Base-by-base conservation (phyloP, 2,888 invertebrate genomes). In the Glyphotaelius pellucidus region DNA sequence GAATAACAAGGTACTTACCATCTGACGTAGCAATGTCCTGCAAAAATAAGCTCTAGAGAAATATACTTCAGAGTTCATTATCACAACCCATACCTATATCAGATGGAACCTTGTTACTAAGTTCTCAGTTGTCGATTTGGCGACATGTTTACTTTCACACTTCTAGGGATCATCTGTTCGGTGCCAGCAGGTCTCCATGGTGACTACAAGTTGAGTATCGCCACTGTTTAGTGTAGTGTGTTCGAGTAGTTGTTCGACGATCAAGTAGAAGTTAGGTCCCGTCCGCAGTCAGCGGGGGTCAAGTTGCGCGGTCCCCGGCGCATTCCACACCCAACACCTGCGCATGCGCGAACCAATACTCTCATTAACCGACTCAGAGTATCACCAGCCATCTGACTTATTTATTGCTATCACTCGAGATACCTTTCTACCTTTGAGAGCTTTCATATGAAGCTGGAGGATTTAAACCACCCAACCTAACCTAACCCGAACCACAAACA, bases 261-360 rank as follows among this genome's bases (percentile, higher is more conserved):
- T 32, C 79, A 38, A 67, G 25, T 67, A 9, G 25, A 38, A 67
- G 25, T 67, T n/a, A n/a, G 25, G 67, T 67, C 67, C 67, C n/a
- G 67, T 25, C 67, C 25, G 67, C 67, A 67, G 67, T 67, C 67
- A 67, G 25, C 25, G 67, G 89, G 42, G 81, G 89, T 89, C 89
- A 89, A n/a, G 89, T 42, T 79, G 35, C 52, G 79, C 32, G 32
- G 89, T 80, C 80, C 38, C 80, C 89, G 79, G 35, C 80, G 47
- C 91, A 91, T 91, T 91, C 91, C 91, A 32, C 35, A 80, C 42
- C 32, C 87, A n/a, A 80, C 91, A 91, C 91, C 91, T 91, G 91
- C 91, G 91, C 67, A 25, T 86, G 42, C 86, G 86, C 86, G 86
- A 42, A 86, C 86, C 91, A 87, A 91, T 91, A 91, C 91, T 87